A percentile compares a stretch with the other conserved stretches of the same genome.
phyloP scores from a whole-genome alignment of 2,888 invertebrate genomes.

The Lottia gigantea region DNA sequence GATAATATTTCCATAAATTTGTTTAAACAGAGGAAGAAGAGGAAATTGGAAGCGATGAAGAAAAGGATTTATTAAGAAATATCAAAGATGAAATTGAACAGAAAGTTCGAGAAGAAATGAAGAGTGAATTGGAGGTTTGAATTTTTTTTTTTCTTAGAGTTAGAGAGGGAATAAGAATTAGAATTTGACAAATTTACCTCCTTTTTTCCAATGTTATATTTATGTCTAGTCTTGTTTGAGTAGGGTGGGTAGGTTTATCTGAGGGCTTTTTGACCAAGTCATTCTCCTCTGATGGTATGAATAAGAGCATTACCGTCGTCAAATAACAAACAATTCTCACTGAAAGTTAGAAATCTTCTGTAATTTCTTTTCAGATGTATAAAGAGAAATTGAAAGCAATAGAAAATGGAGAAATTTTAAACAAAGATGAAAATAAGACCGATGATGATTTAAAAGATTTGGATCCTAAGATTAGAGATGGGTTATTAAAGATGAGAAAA shows the following conservation, averaged over 20 bases:
- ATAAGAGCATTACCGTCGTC: too few species aligned
- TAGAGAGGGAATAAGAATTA: too few species aligned
- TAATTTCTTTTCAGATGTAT: constrained; percentile 30
- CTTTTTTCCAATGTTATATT: too few species aligned
- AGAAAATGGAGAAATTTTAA: constrained; percentile 34
- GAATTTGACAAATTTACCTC: too few species aligned
- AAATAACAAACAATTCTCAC: too few species aligned
- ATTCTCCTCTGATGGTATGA: too few species aligned
- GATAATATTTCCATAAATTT: neutral
- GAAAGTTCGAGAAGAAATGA: constrained; percentile 61
- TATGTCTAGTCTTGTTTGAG: too few species aligned
- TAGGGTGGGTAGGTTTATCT: too few species aligned
- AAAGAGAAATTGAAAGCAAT: constrained; percentile 42
- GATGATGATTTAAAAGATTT: constrained; percentile 50
- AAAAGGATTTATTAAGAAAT: constrained; percentile 58
- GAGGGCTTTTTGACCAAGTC: too few species aligned
- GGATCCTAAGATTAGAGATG: constrained; percentile 61
- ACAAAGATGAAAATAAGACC: constrained; percentile 22
- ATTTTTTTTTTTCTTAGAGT: too few species aligned
- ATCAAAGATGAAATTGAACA: constrained; percentile 60
- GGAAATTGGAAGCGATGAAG: constrained; percentile 63
- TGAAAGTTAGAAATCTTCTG: neutral
- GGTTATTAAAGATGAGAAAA: constrained; percentile 64
- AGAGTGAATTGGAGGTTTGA: constrained; percentile 51
- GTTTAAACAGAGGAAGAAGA: constrained; percentile 37